These are phyloP conservation scores for Callaeas wilsoni DNA, from an alignment of 2,113 vertebrate genomes.

Conservation along the genomic window DNA sequence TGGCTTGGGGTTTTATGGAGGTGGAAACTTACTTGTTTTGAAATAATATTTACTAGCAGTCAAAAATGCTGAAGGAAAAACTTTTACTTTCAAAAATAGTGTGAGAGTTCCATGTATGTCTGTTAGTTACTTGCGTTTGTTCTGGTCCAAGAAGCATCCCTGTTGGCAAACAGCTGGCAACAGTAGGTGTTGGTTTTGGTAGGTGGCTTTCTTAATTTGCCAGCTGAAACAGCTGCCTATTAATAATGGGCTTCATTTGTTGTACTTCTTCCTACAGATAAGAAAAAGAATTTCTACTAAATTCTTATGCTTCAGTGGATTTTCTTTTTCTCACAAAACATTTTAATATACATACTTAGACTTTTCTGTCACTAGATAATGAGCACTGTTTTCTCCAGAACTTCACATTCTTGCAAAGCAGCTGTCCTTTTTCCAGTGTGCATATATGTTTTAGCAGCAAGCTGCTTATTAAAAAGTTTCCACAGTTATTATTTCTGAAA, in stretches of 20 bases:
- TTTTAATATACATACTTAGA: neutral
- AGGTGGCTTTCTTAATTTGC: neutral
- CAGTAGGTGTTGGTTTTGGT: neutral
- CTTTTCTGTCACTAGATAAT: neutral
- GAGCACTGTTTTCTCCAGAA: neutral
- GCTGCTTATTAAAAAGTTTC: neutral
- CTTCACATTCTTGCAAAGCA: neutral
- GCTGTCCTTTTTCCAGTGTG: neutral
- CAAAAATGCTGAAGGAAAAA: neutral
- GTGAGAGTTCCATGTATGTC: rapidly evolving
- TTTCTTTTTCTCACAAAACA: neutral
- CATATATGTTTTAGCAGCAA: neutral
- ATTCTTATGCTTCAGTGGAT: neutral
- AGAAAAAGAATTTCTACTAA: neutral
- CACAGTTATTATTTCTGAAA: neutral
- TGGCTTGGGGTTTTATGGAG: neutral
- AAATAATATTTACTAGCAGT: neutral
- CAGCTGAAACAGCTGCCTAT: neutral
- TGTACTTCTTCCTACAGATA: neutral
- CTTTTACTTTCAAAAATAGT: neutral
- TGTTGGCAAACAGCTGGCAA: neutral
- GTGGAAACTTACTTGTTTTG: neutral
- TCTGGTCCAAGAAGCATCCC: neutral
- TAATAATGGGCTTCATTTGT: neutral
- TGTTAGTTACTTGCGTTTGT: neutral